Percentiles rank a stretch among this genome's conserved stretches.
Conservation (phyloP, 2,888 invertebrate genomes). For the Pandemis cinnamomeana region DNA sequence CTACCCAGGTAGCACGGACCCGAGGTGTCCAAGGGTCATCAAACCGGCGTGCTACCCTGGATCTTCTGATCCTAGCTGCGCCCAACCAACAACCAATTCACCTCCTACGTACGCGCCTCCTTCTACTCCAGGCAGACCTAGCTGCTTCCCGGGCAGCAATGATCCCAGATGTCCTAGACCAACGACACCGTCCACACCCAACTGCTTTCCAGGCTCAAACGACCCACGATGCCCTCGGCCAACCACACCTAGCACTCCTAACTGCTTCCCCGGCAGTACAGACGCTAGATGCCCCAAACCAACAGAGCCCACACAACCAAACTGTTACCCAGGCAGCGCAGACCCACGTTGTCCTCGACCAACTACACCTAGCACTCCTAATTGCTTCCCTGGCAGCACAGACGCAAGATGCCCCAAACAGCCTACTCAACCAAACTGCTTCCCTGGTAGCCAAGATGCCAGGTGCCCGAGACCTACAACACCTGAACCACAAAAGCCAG, state of each 20-base stretch:
- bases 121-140: slow-evolving; percentile 50
- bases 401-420: slow-evolving; percentile 57
- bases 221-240: slow-evolving; percentile 57
- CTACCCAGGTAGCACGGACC: slow-evolving; percentile 50
- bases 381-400: slow-evolving; percentile 54
- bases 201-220: slow-evolving; percentile 48
- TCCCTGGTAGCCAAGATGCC: slow-evolving; percentile 46
- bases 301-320: slow-evolving; percentile 43
- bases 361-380: slow-evolving; percentile 41
- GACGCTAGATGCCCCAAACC: slow-evolving; percentile 54
- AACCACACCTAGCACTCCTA: slow-evolving; percentile 43
- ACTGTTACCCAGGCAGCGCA: slow-evolving; percentile 56
- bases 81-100: slow-evolving; percentile 35
- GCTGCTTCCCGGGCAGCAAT: slow-evolving; percentile 45
- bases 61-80: slow-evolving; percentile 45
- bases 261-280: slow-evolving; percentile 56
- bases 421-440: slow-evolving; percentile 49
- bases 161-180: slow-evolving; percentile 55
- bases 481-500: slow-evolving; percentile 42
- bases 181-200: slow-evolving; percentile 46
- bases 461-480: slow-evolving; percentile 56
- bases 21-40: slow-evolving; percentile 49
- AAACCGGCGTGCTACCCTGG: slow-evolving; percentile 53
- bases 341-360: slow-evolving; percentile 54
- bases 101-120: slow-evolving; percentile 50